phyloP scores from a whole-genome alignment of 2,888 invertebrate genomes.

The Synergus itoensis region DNA sequence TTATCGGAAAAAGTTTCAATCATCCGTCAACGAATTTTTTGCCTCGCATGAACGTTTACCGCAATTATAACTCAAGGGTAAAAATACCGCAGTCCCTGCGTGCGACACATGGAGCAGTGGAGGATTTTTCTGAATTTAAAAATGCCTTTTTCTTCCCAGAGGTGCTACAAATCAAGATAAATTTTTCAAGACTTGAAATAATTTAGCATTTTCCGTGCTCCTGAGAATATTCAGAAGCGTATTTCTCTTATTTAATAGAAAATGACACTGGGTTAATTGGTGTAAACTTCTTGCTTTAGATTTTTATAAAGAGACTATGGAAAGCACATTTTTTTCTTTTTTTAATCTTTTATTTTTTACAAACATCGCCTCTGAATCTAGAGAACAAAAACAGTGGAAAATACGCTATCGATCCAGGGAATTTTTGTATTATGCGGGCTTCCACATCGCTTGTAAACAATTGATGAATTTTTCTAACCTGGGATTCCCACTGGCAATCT shows the following conservation, averaged over 20 bases:
- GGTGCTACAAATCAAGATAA: background rate
- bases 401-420: background rate
- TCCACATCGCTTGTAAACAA: background rate
- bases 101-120: background rate
- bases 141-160: background rate
- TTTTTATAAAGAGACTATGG: background rate
- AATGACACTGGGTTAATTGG: background rate
- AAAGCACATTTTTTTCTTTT: background rate
- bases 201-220: background rate
- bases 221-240: background rate
- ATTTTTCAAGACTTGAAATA: background rate
- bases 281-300: background rate
- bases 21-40: slow-evolving; percentile 26
- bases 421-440: background rate
- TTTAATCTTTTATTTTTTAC: background rate
- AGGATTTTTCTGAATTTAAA: background rate
- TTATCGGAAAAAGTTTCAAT: slow-evolving; percentile 16
- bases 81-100: slow-evolving; percentile 60
- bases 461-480: background rate
- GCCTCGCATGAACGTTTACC: slow-evolving; percentile 47
- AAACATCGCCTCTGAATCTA: background rate
- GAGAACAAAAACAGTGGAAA: background rate
- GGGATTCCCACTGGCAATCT: background rate
- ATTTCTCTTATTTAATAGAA: background rate
- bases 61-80: slow-evolving; percentile 61